Evolutionary conservation across 30 jellyfish, hydroid and myxozoan species (phyloP).

Genomic region (Hydractinia echinata): DNA sequence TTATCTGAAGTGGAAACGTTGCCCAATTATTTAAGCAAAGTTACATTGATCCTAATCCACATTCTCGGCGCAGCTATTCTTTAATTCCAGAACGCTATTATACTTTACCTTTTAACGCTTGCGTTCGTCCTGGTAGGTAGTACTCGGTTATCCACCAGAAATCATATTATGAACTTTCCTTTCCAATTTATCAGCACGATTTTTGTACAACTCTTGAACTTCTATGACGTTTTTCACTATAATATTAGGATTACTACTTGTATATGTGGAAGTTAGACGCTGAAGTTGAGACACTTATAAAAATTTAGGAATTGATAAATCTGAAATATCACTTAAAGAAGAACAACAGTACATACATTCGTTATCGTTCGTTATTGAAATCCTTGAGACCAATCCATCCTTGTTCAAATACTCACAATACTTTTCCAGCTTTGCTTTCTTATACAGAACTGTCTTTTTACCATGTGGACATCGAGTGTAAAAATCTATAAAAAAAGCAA

Average conservation of each 20-base stretch:
- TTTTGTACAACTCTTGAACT: conserved; percentile 64
- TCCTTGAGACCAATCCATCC: conserved; percentile 77
- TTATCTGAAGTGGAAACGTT: no score
- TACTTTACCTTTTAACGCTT: conserved; percentile 52
- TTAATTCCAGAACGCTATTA: no score
- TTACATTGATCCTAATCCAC: no score
- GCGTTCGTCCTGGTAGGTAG: conserved; percentile 70
- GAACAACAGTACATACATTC: conserved; percentile 32
- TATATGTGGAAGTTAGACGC: no score
- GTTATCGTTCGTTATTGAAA: conserved; percentile 63
- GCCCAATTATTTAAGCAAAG: no score
- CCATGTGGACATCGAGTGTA: conserved; percentile 86
- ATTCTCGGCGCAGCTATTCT: no score
- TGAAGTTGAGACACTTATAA: no score
- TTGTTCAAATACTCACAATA: conserved; percentile 63
- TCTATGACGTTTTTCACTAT: conserved; percentile 74
- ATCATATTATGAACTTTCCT: conserved; percentile 59
- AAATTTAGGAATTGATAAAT: not conserved
- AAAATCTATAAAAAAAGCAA: conserved; percentile 43
- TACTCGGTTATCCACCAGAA: conserved; percentile 53
- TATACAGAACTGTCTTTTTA: conserved; percentile 66
- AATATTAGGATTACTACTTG: no score
- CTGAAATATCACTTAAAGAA: not conserved
- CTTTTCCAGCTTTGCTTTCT: conserved; percentile 80
- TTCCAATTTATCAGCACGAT: conserved; percentile 70